Evolutionary conservation across 2,888 invertebrate genomes (phyloP).

Genomic region (Erebia epiphron): DNA sequence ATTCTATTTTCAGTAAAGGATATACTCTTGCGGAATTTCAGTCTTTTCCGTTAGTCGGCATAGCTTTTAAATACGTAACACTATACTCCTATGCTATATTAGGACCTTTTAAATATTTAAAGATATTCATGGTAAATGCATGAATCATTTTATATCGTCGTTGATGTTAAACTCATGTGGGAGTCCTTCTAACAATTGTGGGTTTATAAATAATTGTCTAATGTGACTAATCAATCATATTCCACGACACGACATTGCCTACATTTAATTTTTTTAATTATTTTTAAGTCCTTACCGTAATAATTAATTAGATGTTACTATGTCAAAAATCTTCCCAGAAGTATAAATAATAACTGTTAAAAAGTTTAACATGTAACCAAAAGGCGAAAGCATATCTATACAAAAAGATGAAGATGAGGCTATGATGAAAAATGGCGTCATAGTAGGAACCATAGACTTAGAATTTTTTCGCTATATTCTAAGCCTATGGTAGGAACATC

Average conservation of each 20-base stretch:
- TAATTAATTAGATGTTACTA: too few species aligned
- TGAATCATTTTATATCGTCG: conserved; percentile 21
- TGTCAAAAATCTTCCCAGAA: too few species aligned
- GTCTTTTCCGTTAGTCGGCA: conserved; percentile 26
- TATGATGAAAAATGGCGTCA: too few species aligned
- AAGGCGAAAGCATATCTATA: too few species aligned
- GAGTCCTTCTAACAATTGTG: conserved; percentile 21
- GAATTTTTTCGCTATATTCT: too few species aligned
- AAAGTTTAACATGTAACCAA: too few species aligned
- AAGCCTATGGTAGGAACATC: too few species aligned
- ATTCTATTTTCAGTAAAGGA: conserved; percentile 7
- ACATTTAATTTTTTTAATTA: neutral
- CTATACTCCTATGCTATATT: conserved; percentile 18
- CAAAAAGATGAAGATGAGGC: too few species aligned
- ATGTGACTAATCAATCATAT: conserved; percentile 17
- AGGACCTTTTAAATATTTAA: conserved; percentile 19
- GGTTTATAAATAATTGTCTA: conserved; percentile 15
- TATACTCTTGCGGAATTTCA: conserved; percentile 24
- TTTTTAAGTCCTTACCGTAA: too few species aligned
- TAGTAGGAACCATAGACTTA: too few species aligned
- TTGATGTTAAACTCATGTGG: conserved; percentile 20
- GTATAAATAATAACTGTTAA: too few species aligned
- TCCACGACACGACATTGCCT: neutral
- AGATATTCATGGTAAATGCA: conserved; percentile 10
- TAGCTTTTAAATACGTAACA: conserved; percentile 2